Evolutionary conservation across 2,888 invertebrate genomes (phyloP).

Genomic region (Oxystoma pomonae): DNA sequence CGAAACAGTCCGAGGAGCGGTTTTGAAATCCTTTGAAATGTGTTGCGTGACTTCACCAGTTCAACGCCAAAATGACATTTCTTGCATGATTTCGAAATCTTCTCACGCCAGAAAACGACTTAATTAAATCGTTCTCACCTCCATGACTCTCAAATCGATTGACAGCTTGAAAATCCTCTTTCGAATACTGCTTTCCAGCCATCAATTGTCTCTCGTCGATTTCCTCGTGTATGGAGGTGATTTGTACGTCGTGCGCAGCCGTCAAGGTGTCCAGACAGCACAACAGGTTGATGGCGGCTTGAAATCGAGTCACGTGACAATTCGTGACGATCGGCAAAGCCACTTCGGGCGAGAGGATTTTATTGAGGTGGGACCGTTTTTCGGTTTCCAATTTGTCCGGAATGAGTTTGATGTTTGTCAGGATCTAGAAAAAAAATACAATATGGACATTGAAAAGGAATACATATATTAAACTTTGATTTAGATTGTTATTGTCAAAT

Average conservation of each 20-base stretch:
- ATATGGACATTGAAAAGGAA: too few relatives aligned
- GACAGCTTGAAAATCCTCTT: conserved; percentile 78
- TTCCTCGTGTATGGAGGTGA: conserved; percentile 51
- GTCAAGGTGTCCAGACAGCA: conserved; percentile 88
- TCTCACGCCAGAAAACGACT: too few relatives aligned
- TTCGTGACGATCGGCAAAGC: conserved; percentile 70
- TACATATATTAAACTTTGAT: too few relatives aligned
- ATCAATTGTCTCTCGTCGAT: conserved; percentile 50
- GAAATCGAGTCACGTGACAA: conserved; percentile 72
- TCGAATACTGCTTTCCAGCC: conserved; percentile 60
- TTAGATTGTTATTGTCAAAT: too few relatives aligned
- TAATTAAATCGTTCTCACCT: conserved; percentile 48
- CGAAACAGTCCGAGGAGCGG: too few relatives aligned
- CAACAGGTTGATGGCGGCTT: conserved; percentile 86
- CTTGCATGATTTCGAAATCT: too few relatives aligned
- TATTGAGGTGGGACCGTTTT: conserved; percentile 45
- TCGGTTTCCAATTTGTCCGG: conserved; percentile 30
- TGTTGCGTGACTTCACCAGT: too few relatives aligned
- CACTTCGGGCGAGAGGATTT: conserved; percentile 75
- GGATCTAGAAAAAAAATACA: conserved; percentile 20
- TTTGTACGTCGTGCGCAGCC: conserved; percentile 67
- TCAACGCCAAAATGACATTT: too few relatives aligned
- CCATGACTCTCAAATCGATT: conserved; percentile 93
- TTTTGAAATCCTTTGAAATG: too few relatives aligned
- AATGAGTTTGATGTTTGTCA: conserved; percentile 33